Evolutionary conservation across 1,140 invertebrate species (phyloP).

Genomic region (Nixonia krombeini): DNA sequence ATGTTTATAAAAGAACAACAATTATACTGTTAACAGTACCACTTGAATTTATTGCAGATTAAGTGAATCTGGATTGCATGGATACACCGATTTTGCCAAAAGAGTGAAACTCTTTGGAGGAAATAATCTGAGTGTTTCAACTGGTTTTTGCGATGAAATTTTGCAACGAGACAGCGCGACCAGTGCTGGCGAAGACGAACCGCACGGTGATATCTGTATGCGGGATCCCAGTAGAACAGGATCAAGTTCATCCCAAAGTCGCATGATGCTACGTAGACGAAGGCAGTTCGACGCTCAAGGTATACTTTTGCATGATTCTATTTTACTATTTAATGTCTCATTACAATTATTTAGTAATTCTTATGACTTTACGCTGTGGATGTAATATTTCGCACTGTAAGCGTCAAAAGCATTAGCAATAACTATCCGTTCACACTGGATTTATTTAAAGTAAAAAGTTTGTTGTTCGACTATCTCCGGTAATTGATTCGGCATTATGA

Average conservation of each 20-base stretch:
- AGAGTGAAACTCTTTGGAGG: constrained; percentile 63
- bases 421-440: too few relatives aligned
- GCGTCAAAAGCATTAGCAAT: too few relatives aligned
- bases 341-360: too few relatives aligned
- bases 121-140: constrained; percentile 50
- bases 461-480: too few relatives aligned
- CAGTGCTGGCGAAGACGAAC: constrained; percentile 67
- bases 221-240: constrained; percentile 49
- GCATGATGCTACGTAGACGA: constrained; percentile 63
- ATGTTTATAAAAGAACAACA: too few relatives aligned
- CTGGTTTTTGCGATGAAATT: constrained; percentile 59
- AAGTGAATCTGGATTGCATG: constrained; percentile 63
- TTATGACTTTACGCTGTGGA: too few relatives aligned
- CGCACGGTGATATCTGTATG: constrained; percentile 53
- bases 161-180: constrained; percentile 69
- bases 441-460: too few relatives aligned
- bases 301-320: constrained; percentile 40
- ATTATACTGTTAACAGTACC: too few relatives aligned
- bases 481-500: too few relatives aligned
- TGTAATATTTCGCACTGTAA: too few relatives aligned
- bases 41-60: constrained; percentile 47
- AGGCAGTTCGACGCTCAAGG: constrained; percentile 69
- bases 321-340: too few relatives aligned
- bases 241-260: constrained; percentile 56
- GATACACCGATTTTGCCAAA: constrained; percentile 61